phyloP scores from a whole-genome alignment of 2,113 vertebrate species.

The Chamaea fasciata region DNA sequence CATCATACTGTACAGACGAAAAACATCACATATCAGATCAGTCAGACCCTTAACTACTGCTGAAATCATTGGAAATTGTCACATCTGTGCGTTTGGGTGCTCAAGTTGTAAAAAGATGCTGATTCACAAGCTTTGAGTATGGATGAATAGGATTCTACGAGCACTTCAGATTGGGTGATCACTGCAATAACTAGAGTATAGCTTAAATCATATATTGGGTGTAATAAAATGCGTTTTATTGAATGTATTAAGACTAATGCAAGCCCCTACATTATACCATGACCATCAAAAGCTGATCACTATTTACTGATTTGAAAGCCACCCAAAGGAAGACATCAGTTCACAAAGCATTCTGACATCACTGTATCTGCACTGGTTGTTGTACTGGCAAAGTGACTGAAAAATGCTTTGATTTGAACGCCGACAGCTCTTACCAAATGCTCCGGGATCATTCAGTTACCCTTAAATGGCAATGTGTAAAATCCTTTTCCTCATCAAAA shows the following conservation, averaged over 20 bases:
- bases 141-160: neutral
- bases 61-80: neutral
- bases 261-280: neutral
- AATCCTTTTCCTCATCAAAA: neutral
- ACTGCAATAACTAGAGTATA: neutral
- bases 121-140: neutral
- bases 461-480: neutral
- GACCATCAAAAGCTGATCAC: neutral
- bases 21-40: neutral
- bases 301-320: conserved; percentile 6
- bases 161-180: neutral
- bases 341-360: neutral
- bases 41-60: neutral
- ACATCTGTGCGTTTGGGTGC: neutral
- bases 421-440: neutral
- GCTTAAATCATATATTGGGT: neutral
- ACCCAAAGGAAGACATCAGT: neutral
- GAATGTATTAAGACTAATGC: neutral
- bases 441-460: neutral
- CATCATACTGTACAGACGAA: neutral
- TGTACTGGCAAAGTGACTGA: neutral
- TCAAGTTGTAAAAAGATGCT: neutral
- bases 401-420: neutral
- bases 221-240: neutral
- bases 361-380: neutral